These are phyloP conservation scores for Hydrochoerus hydrochaeris DNA, from an alignment of 2,113 vertebrate species.

Conservation along the genomic window DNA sequence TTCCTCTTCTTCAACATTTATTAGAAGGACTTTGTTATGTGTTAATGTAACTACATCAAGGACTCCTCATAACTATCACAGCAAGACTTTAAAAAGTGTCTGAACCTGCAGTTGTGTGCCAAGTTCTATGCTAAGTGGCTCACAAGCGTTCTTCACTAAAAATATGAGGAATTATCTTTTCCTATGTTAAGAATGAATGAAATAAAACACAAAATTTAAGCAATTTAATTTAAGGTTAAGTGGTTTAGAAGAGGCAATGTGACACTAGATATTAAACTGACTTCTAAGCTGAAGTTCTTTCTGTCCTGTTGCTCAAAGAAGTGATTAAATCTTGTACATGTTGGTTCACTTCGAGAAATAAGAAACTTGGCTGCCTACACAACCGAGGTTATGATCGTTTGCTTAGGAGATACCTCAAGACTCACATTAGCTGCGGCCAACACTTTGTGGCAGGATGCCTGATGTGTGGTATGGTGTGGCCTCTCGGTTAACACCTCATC, in stretches of 20 bases:
- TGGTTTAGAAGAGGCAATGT: conserved; percentile 13
- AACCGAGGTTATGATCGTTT: conserved; percentile 48
- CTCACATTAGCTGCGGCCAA: conserved; percentile 2
- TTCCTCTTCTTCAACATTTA: background rate
- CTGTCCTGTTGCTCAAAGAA: background rate
- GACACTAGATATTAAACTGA: conserved; percentile 38
- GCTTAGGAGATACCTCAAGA: conserved; percentile 56
- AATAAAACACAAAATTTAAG: conserved; percentile 30
- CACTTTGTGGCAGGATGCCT: conserved; percentile 5
- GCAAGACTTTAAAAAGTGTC: conserved; percentile 14
- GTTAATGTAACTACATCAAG: background rate
- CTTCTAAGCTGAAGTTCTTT: conserved; percentile 41
- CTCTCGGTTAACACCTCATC: background rate
- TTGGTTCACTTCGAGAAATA: conserved; percentile 56
- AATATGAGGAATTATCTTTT: conserved; percentile 5
- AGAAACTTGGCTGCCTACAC: background rate
- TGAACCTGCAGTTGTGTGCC: background rate
- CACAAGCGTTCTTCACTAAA: conserved; percentile 25
- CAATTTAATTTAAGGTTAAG: conserved; percentile 44
- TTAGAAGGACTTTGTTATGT: background rate
- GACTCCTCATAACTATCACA: background rate
- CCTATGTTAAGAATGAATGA: conserved; percentile 54
- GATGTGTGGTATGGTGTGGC: background rate
- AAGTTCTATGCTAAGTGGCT: background rate
- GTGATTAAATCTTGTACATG: conserved; percentile 43